Evolutionary conservation across 2,113 vertebrate species (phyloP).

Genomic region (Elachura formosa): DNA sequence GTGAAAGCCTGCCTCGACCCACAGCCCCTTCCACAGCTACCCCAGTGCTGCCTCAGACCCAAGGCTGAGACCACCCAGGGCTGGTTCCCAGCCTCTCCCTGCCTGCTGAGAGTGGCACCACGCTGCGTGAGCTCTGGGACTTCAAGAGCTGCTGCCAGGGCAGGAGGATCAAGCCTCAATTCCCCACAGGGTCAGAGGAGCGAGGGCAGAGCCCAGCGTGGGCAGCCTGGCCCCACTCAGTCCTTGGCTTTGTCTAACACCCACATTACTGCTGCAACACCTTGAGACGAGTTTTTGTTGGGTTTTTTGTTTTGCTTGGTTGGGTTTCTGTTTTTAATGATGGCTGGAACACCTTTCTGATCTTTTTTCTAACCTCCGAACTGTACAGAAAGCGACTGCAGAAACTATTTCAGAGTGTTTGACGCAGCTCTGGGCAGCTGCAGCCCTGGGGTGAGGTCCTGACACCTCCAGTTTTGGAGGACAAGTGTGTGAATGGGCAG

Average conservation of each 20-base stretch:
- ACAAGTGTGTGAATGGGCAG: background rate
- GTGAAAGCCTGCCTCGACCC: background rate
- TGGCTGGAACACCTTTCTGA: background rate
- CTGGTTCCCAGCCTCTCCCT: background rate
- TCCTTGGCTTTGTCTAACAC: background rate
- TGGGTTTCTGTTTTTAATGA: background rate
- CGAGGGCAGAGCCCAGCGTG: fast-evolving
- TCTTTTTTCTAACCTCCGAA: background rate
- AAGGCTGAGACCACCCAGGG: background rate
- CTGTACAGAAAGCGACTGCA: background rate
- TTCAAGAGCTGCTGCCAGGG: background rate
- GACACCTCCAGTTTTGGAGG: constrained; percentile 8
- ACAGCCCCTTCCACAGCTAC: background rate
- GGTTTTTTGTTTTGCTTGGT: background rate
- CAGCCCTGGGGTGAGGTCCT: background rate
- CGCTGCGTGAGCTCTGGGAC: background rate
- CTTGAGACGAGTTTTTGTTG: background rate
- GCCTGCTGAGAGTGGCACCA: background rate
- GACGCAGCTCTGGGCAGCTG: background rate
- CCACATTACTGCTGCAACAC: background rate
- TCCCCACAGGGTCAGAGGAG: background rate
- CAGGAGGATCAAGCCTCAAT: background rate
- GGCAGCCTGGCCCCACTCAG: background rate
- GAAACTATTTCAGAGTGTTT: background rate
- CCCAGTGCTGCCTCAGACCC: background rate